Percentiles rank a stretch among this genome's conserved stretches.
These are phyloP conservation scores for Scatophagus argus DNA, from an alignment of 2,113 vertebrate genomes.

Conservation along the genomic window DNA sequence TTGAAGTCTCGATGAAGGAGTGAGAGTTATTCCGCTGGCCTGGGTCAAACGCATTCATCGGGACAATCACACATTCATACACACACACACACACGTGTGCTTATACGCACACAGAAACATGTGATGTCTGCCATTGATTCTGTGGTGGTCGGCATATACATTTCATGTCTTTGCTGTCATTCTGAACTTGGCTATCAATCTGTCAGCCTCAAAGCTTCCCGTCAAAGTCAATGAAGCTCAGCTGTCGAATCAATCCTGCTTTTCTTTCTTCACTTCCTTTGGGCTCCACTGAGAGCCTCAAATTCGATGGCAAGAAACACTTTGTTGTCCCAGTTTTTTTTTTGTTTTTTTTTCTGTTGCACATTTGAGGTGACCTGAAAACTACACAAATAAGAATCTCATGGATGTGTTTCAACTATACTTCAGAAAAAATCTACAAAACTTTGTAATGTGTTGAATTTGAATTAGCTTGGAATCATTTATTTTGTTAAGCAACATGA, in stretches of 20 bases:
- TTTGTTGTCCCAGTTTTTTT: constrained; percentile 58
- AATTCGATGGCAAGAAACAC: constrained; percentile 25
- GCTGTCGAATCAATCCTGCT: constrained; percentile 44
- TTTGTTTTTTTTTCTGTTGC: constrained; percentile 49
- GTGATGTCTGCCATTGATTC: constrained; percentile 50
- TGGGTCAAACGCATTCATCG: constrained; percentile 35
- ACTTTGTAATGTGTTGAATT: neutral
- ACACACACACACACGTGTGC: constrained; percentile 4
- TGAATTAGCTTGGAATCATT: neutral
- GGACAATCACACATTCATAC: constrained; percentile 3
- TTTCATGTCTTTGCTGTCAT: constrained; percentile 61
- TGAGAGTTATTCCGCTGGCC: constrained; percentile 19
- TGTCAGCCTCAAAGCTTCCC: constrained; percentile 59
- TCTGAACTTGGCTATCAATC: constrained; percentile 51
- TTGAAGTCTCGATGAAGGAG: constrained; percentile 48
- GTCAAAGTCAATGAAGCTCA: constrained; percentile 66
- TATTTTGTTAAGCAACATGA: neutral
- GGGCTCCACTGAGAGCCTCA: constrained; percentile 10
- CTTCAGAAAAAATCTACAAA: neutral
- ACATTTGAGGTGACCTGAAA: constrained; percentile 48
- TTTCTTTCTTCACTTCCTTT: constrained; percentile 49
- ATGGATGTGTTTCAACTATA: neutral
- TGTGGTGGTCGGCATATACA: constrained; percentile 32
- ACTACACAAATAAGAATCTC: neutral
- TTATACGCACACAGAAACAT: constrained; percentile 22